Conservation (phyloP, 2,113 vertebrate genomes). For the Phrynosoma blainvillii region DNA sequence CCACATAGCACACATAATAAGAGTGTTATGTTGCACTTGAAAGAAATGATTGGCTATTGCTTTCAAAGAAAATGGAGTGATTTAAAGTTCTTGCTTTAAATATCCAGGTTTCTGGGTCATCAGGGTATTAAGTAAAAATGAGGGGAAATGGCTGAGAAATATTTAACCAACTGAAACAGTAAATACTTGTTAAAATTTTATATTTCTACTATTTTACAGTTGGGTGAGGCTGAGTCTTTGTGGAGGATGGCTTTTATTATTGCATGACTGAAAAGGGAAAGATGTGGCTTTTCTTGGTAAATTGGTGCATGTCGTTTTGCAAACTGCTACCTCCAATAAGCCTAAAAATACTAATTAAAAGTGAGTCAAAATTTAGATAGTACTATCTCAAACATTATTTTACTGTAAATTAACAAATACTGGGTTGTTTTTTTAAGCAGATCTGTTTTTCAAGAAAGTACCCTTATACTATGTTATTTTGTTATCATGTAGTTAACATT, state of each 20-base stretch:
- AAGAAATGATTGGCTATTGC: not conserved
- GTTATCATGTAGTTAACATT: not conserved
- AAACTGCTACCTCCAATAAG: not conserved
- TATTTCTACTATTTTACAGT: not conserved
- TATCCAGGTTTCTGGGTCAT: conserved; percentile 1
- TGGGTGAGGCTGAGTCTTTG: not conserved
- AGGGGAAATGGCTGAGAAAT: not conserved
- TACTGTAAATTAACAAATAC: not conserved
- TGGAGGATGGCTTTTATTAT: not conserved
- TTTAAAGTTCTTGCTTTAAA: conserved; percentile 10
- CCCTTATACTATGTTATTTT: not conserved
- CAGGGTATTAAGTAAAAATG: not conserved
- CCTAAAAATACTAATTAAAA: not conserved
- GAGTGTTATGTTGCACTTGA: not conserved
- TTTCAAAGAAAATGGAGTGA: not conserved
- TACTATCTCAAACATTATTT: not conserved
- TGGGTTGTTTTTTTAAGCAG: not conserved
- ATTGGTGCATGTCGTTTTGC: not conserved
- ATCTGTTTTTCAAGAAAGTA: not conserved
- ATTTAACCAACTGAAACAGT: not conserved
- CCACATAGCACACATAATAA: not conserved
- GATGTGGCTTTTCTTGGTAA: not conserved
- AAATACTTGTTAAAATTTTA: not conserved
- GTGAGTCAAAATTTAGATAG: not conserved
- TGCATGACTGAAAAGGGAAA: not conserved